Evolutionary conservation across 2,888 invertebrate species (phyloP).

Genomic region (Sinopyrophorus schimmeli): DNA sequence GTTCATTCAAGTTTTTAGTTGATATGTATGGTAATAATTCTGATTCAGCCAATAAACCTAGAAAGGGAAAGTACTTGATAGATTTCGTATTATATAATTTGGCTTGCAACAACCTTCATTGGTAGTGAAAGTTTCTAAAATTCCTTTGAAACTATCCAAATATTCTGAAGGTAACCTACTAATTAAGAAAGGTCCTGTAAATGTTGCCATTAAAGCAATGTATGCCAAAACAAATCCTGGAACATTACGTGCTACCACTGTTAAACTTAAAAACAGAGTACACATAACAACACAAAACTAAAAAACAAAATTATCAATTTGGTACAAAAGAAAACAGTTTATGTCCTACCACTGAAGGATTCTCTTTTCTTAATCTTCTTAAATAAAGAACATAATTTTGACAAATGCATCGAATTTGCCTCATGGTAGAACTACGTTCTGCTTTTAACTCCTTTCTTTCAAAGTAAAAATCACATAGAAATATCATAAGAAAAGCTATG

Average conservation of each 20-base stretch:
- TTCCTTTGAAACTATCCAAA: constrained; percentile 32
- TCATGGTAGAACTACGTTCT: constrained; percentile 35
- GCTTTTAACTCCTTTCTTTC: constrained; percentile 32
- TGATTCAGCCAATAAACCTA: constrained; percentile 49
- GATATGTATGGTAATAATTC: constrained; percentile 52
- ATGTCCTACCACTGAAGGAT: constrained; percentile 50
- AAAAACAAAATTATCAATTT: constrained; percentile 31
- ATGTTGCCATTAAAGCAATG: constrained; percentile 41
- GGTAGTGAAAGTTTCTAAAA: constrained; percentile 37
- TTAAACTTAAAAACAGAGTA: constrained; percentile 46
- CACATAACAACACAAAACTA: constrained; percentile 53
- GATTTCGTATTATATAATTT: neutral
- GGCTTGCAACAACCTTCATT: constrained; percentile 38
- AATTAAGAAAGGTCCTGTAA: constrained; percentile 43
- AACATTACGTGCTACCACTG: constrained; percentile 48
- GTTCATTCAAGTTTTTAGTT: constrained; percentile 43
- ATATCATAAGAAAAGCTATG: constrained; percentile 43
- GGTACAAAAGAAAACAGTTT: neutral
- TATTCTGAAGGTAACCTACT: constrained; percentile 43
- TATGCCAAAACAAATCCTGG: constrained; percentile 49
- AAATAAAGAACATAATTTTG: constrained; percentile 39
- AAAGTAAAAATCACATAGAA: constrained; percentile 47
- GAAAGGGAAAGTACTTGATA: constrained; percentile 30
- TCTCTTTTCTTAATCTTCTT: constrained; percentile 47
- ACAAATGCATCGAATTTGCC: constrained; percentile 36